Evolutionary conservation across 2,797 vertebrate genomes (phyloP), one percentile per base, ranked within the genome.

Genomic region (Avahi laniger): DNA sequence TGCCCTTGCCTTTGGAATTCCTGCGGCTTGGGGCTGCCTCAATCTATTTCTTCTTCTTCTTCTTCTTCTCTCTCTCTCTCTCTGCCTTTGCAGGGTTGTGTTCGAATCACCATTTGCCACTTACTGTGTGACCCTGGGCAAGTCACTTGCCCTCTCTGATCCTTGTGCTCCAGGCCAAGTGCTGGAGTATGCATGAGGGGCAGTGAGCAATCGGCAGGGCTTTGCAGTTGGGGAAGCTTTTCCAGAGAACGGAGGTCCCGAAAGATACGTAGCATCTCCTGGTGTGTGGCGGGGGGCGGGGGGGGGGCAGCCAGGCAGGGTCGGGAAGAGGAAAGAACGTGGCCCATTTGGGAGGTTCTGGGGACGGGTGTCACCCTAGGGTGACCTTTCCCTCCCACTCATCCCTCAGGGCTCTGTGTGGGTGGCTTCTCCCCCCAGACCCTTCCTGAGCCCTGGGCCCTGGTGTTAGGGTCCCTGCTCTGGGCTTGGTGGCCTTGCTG

Each of bases 361-460:
- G 38, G 28, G 10, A 1, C 9, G 26, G 12, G 8, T 0, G 0
- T 52, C 2, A 0, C 4, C 75, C 14, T 9, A 6, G 26, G 54
- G 11, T n/a, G n/a, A n/a, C 24, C 2, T 0, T 1, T 48, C 12
- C 9, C 4, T 81, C 26, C 83, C 0, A 0, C 12, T 11, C 15
- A 15, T 9, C n/a, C n/a, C 28, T 75, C 24, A 5, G 61, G 63
- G 28, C 43, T 92, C 70, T 43, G 67, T 73, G n/a, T 41, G 0
- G 52, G 48, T 8, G 20, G 20, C 57, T 30, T 11, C 28, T 22
- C 30, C 22, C 59, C 46, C 35, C 43, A 35, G 48, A 6, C 41
- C 52, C 18, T 52, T 41, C 67, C 15, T 63, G 5, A 7, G 2
- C 14, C 30, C 76, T 41, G 10, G 7, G 0, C 1, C 20, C 84